Percentiles rank a stretch among this genome's conserved stretches.
Evolutionary conservation across 2,797 vertebrate species (phyloP).

Genomic region (Xerus rutilus): DNA sequence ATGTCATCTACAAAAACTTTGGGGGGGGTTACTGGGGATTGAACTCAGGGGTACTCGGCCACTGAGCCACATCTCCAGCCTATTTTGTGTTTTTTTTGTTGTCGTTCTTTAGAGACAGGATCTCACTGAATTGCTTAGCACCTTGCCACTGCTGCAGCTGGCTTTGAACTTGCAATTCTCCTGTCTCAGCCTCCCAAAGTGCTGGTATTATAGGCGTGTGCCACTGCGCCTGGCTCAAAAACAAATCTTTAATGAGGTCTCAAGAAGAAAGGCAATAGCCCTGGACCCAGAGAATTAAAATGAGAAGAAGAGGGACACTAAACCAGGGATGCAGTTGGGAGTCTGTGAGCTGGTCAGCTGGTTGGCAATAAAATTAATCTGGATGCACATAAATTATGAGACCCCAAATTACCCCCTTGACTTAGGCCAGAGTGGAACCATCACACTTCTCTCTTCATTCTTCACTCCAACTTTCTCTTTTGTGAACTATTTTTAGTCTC

Average conservation of each 20-base stretch:
- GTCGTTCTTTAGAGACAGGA: too few relatives aligned
- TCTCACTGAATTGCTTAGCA: too few relatives aligned
- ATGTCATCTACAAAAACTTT: too few relatives aligned
- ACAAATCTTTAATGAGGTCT: not conserved
- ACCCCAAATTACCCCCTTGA: not conserved
- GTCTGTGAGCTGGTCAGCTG: not conserved
- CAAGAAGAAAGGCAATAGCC: not conserved
- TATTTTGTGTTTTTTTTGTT: too few relatives aligned
- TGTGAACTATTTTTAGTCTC: not conserved
- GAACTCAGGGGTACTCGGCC: too few relatives aligned
- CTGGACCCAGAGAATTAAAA: not conserved
- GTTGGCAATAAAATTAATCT: not conserved
- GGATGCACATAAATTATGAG: not conserved
- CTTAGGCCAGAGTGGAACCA: not conserved
- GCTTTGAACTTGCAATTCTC: too few relatives aligned
- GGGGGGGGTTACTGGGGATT: too few relatives aligned
- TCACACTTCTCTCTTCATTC: not conserved
- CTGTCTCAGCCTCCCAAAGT: too few relatives aligned
- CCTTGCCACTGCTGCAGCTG: too few relatives aligned
- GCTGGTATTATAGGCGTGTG: too few relatives aligned
- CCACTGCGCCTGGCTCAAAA: not conserved
- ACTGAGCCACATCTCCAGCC: too few relatives aligned
- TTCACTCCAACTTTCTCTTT: not conserved
- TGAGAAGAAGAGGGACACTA: not conserved
- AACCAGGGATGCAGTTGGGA: accelerated